Evolutionary conservation across 2,888 invertebrate species (phyloP).

Genomic region (Aporophyla lueneburgensis): DNA sequence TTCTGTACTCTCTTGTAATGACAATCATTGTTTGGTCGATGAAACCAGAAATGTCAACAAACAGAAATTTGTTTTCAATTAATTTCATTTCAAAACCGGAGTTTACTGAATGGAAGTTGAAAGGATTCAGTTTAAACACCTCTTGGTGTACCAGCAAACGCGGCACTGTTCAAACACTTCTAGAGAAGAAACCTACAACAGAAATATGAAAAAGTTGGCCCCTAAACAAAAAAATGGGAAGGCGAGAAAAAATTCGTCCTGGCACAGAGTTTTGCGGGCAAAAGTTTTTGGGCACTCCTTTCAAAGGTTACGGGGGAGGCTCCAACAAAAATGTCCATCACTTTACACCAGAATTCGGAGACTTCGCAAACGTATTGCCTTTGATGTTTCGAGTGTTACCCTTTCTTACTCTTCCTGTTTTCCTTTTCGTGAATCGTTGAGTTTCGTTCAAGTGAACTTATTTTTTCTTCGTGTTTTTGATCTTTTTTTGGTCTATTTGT

Average conservation of each 20-base stretch:
- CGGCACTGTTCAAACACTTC: constrained; percentile 1
- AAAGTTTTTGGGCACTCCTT: constrained; percentile 70
- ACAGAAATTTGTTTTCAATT: not conserved
- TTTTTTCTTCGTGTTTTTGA: constrained; percentile 41
- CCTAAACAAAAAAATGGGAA: constrained; percentile 31
- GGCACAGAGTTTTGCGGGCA: constrained; percentile 57
- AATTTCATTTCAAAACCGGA: not conserved
- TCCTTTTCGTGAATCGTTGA: constrained; percentile 71
- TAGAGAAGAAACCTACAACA: constrained; percentile 6
- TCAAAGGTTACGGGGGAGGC: constrained; percentile 73
- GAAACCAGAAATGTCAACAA: not conserved
- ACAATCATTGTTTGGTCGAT: not conserved
- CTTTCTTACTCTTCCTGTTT: constrained; percentile 70
- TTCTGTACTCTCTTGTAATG: not conserved
- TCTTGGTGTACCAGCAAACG: not conserved
- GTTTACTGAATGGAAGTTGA: constrained; percentile 17
- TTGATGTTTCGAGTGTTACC: constrained; percentile 81
- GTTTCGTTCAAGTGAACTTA: constrained; percentile 56
- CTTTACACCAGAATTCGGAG: constrained; percentile 69
- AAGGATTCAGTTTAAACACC: constrained; percentile 39
- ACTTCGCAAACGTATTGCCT: constrained; percentile 75
- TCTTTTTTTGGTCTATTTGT: constrained; percentile 44
- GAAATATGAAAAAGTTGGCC: constrained; percentile 40
- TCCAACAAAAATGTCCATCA: constrained; percentile 74
- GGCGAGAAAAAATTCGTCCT: constrained; percentile 51